Conservation (phyloP, 2,888 invertebrate species). For the Drosophila birchii region DNA sequence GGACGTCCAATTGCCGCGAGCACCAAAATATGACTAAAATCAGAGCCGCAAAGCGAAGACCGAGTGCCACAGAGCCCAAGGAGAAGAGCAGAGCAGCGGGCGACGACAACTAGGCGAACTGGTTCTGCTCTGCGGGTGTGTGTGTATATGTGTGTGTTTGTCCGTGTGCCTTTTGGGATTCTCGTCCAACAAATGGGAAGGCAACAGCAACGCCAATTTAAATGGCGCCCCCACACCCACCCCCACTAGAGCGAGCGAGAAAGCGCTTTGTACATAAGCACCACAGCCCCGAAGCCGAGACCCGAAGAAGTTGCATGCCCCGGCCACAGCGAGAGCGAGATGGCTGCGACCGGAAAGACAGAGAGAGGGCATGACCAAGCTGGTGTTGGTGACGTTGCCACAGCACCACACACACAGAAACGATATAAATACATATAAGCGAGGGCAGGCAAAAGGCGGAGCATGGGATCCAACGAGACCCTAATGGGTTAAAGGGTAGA, state of each 20-base stretch:
- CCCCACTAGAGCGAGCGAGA: slow-evolving; percentile 53
- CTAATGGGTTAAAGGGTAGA: slow-evolving; percentile 49
- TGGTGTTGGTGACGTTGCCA: slow-evolving; percentile 32
- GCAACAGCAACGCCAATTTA: slow-evolving; percentile 66
- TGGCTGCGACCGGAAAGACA: slow-evolving; percentile 18
- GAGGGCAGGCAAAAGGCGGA: slow-evolving; percentile 73
- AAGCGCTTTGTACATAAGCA: slow-evolving; percentile 49
- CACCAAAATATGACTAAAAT: slow-evolving; percentile 83
- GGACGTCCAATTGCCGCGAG: slow-evolving; percentile 82
- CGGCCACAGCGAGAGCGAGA: slow-evolving; percentile 32
- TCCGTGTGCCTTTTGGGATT: slow-evolving; percentile 71
- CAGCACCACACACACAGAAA: slow-evolving; percentile 8
- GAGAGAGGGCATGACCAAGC: slow-evolving; percentile 37
- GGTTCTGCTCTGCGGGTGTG: slow-evolving; percentile 47
- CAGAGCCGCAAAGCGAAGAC: slow-evolving; percentile 43
- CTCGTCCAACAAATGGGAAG: slow-evolving; percentile 66
- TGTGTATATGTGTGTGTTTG: slow-evolving; percentile 44
- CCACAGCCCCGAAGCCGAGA: slow-evolving; percentile 39
- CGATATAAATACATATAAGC: background rate
- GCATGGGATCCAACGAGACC: slow-evolving; percentile 72
- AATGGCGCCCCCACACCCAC: slow-evolving; percentile 84
- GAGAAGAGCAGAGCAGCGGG: slow-evolving; percentile 51
- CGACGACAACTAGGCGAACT: slow-evolving; percentile 66
- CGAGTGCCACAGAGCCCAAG: slow-evolving; percentile 68
- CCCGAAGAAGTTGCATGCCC: slow-evolving; percentile 20